These are phyloP conservation scores for Eurytoma californica DNA, from an alignment of 2,888 invertebrate genomes.

Conservation along the genomic window DNA sequence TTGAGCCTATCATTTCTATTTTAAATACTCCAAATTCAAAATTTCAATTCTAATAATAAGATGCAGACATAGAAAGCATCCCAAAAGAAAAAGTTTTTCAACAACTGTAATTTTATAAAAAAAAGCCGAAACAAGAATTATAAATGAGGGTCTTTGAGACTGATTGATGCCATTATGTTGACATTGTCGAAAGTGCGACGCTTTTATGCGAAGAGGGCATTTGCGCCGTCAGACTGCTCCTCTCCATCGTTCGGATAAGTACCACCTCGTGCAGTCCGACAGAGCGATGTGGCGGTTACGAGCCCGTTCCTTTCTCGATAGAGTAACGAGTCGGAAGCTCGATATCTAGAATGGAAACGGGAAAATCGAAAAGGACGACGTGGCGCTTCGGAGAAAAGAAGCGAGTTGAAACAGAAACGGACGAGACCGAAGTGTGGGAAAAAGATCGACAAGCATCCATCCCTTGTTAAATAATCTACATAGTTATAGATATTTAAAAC, in stretches of 20 bases:
- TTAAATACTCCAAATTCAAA: too few relatives aligned
- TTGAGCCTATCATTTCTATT: too few relatives aligned
- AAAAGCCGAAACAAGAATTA: constrained; percentile 17
- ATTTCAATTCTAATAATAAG: too few relatives aligned
- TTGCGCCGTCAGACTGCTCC: constrained; percentile 14
- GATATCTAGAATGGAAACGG: constrained; percentile 54
- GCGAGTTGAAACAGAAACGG: constrained; percentile 27
- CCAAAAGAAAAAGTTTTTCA: too few relatives aligned
- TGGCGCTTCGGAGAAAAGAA: constrained; percentile 34
- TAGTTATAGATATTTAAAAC: too few relatives aligned
- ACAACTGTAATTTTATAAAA: constrained; percentile 4
- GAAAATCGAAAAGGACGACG: constrained; percentile 52
- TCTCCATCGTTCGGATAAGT: background rate
- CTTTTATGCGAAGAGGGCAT: constrained; percentile 15
- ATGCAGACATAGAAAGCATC: too few relatives aligned
- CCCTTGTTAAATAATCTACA: too few relatives aligned
- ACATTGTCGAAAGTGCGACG: constrained; percentile 44
- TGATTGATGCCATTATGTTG: constrained; percentile 52
- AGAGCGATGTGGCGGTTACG: constrained; percentile 32
- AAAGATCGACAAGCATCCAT: constrained; percentile 13
- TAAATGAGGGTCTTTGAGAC: background rate
- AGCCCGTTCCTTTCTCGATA: constrained; percentile 46
- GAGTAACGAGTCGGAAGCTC: constrained; percentile 57
- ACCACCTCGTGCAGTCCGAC: constrained; percentile 4
- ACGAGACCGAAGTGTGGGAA: constrained; percentile 2